These are phyloP conservation scores for Astur gentilis DNA, from an alignment of 2,113 vertebrate genomes.

Conservation along the genomic window DNA sequence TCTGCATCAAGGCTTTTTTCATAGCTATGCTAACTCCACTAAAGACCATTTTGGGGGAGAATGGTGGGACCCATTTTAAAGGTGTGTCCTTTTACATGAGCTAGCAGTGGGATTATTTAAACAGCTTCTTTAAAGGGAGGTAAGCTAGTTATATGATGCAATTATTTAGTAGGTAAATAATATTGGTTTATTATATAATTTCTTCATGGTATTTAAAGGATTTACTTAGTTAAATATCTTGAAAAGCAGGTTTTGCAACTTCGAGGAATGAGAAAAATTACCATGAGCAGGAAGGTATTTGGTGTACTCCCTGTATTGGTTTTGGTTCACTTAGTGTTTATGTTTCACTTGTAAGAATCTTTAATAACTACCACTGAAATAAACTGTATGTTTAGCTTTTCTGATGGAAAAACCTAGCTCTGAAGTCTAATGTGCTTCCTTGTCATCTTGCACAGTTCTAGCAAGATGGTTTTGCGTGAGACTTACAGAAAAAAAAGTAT, in stretches of 20 bases:
- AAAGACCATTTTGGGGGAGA: background rate
- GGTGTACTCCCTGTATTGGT: background rate
- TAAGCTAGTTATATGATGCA: background rate
- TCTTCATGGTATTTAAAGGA: background rate
- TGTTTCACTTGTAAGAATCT: background rate
- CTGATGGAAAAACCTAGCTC: background rate
- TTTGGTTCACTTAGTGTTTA: background rate
- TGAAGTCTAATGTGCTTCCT: background rate
- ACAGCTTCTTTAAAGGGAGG: background rate
- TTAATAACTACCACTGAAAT: background rate
- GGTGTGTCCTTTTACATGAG: background rate
- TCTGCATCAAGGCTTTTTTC: background rate
- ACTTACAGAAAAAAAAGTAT: background rate
- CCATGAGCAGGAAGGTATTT: background rate
- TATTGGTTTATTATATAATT: background rate
- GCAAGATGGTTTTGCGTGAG: background rate
- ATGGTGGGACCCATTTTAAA: background rate
- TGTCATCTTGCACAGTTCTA: background rate
- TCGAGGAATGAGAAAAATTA: background rate
- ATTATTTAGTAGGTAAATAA: background rate
- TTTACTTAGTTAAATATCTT: background rate
- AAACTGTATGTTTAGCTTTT: background rate
- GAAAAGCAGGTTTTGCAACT: background rate
- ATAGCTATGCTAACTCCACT: background rate
- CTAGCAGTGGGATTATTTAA: background rate